Base-by-base conservation (phyloP, 92 coral and sea anemone species). In the Bergia puertoricense region DNA sequence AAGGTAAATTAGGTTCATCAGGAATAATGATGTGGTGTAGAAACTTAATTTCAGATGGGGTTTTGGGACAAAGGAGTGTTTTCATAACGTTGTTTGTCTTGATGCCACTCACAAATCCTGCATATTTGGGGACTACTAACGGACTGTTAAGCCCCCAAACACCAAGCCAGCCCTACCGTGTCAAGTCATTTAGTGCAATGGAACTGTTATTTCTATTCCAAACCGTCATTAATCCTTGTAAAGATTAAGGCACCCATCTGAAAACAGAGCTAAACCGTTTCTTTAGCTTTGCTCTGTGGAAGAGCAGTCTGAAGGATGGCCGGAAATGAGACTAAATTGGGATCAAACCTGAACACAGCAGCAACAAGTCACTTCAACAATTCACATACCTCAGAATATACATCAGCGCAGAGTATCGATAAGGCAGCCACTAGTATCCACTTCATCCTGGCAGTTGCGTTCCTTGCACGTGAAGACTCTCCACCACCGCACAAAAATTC, bases 321-420 rank as follows among this genome's bases (percentile, higher is more conserved):
- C 87, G 87, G 87, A 84, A 69, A 84, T 84, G 79, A 44, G 37
- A 59, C 74, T 39, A 65, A 57, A 62, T 37, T 36, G 18, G 45
- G 67, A 48, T 69, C 62, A 48, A 84, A 44, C 45, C 42, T 69
- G 65, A 50, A 84, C 45, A 40, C 18, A 45, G 82, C 79, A 84
- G 54, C 16, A 76, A 82, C 41, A 22, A 39, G 23, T 44, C 48
- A 69, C 41, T 69, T 46, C 22, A 23, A 30, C 79, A 48, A 23
- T 39, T n/a, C 73, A 84, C 87, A 69, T 84, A 84, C 87, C 87
- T 84, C 44, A 13, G 87, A 84, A 43, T 5, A 69, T 48, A 84
- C 87, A 71, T 69, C 45, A 72, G 48, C 79, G 20, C 66, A 84
- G 79, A 84, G 79, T 1, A 84, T 56, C 46, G 79, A 69, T 39